Evolutionary conservation across 2,113 vertebrate genomes (phyloP).

Genomic region (Trematocara macrostoma): DNA sequence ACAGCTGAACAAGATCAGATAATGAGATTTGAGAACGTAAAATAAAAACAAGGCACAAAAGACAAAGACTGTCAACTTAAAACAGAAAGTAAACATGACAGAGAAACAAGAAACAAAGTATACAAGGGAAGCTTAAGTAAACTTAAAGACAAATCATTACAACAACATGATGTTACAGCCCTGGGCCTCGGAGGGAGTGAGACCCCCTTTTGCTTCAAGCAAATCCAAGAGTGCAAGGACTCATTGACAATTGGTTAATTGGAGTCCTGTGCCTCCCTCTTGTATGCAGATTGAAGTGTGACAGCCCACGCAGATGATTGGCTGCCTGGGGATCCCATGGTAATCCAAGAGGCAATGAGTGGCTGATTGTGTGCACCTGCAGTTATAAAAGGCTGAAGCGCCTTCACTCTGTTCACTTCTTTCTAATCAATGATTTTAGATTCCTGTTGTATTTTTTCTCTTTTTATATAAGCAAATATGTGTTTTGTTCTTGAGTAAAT

Average conservation of each 20-base stretch:
- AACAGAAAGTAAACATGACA: neutral
- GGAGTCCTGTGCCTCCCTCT: neutral
- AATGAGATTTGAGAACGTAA: neutral
- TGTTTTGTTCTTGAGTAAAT: neutral
- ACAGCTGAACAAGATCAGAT: neutral
- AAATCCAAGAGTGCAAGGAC: neutral
- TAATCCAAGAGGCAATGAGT: neutral
- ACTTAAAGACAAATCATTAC: neutral
- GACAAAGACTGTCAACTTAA: neutral
- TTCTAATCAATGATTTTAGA: neutral
- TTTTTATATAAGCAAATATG: neutral
- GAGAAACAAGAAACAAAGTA: neutral
- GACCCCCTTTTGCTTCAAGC: neutral
- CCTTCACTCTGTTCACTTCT: neutral
- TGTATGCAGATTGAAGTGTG: rapidly evolving
- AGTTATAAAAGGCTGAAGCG: rapidly evolving
- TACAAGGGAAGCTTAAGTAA: neutral
- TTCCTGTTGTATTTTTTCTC: neutral
- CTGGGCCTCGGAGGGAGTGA: neutral
- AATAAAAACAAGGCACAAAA: neutral
- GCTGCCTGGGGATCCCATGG: neutral
- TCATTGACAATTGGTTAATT: rapidly evolving
- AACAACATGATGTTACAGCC: neutral
- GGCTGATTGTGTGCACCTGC: neutral
- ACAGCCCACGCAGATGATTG: neutral